Percentiles rank a stretch among this genome's conserved stretches.
Conservation (phyloP, 2,113 vertebrate species). For the Stigmatopora nigra region DNA sequence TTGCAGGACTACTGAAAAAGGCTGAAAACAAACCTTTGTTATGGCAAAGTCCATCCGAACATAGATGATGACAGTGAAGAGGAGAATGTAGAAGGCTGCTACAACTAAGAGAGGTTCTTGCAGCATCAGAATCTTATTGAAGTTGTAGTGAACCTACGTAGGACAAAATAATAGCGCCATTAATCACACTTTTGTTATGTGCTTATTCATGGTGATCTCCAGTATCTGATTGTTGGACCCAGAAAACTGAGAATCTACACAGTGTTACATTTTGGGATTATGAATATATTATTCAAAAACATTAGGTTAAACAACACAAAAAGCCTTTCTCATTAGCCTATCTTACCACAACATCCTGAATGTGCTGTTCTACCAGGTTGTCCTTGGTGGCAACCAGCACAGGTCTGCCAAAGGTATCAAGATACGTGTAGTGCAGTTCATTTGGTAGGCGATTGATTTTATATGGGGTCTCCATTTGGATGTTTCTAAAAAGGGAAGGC, state of each 20-base stretch:
- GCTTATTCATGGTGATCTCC: neutral
- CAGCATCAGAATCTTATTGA: slow-evolving; percentile 97
- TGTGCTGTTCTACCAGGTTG: slow-evolving; percentile 96
- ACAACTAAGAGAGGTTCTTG: slow-evolving; percentile 95
- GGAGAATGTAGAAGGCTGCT: slow-evolving; percentile 92
- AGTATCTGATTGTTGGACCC: neutral
- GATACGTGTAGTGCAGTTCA: slow-evolving; percentile 91
- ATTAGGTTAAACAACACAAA: neutral
- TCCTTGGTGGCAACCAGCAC: slow-evolving; percentile 90
- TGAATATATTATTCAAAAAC: neutral
- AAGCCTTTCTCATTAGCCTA: neutral
- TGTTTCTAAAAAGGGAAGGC: slow-evolving; percentile 69
- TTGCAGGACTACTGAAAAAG: neutral
- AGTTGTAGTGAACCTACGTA: slow-evolving; percentile 86
- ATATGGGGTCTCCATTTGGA: slow-evolving; percentile 91
- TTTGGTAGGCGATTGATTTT: slow-evolving; percentile 79
- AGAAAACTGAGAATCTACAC: neutral
- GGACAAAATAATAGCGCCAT: neutral
- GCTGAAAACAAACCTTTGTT: slow-evolving; percentile 82
- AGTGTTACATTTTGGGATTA: neutral
- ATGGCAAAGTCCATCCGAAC: slow-evolving; percentile 97
- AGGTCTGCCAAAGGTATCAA: slow-evolving; percentile 93
- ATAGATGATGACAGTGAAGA: slow-evolving; percentile 95
- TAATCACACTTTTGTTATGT: neutral
- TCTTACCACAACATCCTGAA: slow-evolving; percentile 93